A percentile compares a stretch with the other conserved stretches of the same genome.
Conservation (phyloP, 2,113 vertebrate species). For the Scalopus aquaticus region DNA sequence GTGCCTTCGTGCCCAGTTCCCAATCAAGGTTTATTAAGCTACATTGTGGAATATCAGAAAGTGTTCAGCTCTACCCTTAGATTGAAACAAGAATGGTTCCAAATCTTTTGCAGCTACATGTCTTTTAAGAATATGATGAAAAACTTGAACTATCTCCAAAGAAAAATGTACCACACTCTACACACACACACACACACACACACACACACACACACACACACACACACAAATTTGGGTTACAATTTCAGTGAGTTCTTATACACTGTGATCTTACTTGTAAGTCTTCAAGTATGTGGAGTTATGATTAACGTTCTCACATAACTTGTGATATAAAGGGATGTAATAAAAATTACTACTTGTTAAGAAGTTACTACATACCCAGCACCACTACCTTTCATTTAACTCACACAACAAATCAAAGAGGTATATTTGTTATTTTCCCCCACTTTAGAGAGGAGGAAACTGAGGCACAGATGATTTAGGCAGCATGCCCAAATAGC, state of each 20-base stretch:
- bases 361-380: neutral
- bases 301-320: neutral
- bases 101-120: neutral
- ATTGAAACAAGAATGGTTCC: neutral
- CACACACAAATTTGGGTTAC: neutral
- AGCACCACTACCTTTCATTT: neutral
- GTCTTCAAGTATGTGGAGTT: neutral
- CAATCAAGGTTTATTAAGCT: neutral
- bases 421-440: neutral
- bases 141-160: neutral
- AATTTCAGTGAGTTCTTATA: neutral
- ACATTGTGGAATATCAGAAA: neutral
- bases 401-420: neutral
- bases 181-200: neutral
- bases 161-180: neutral
- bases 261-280: neutral
- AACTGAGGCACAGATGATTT: neutral
- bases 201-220: neutral
- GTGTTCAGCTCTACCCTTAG: neutral
- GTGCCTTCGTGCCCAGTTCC: neutral
- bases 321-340: neutral
- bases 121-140: slow-evolving; percentile 14
- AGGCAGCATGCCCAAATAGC: neutral
- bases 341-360: neutral
- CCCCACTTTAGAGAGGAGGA: neutral